phyloP scores from a whole-genome alignment of 2,797 vertebrate species.

The Pseudochirops corinnae region DNA sequence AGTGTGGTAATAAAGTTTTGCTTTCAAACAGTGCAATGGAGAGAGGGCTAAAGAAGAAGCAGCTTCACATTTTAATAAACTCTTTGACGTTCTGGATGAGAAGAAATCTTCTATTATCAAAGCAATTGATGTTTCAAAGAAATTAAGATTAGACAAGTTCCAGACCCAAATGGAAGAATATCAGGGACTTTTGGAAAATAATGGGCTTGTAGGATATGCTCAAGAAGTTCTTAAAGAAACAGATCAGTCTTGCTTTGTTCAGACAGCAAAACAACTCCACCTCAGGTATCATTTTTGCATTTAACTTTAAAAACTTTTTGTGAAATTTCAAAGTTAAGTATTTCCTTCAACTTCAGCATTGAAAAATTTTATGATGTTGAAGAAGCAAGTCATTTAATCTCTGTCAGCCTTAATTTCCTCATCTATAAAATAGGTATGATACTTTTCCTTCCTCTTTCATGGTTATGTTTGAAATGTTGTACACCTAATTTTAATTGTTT shows the following conservation, averaged over 20 bases:
- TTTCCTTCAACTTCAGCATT: background rate
- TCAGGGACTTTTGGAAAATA: conserved; percentile 98
- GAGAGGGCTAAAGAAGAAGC: conserved; percentile 92
- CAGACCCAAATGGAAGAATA: conserved; percentile 94
- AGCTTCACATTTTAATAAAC: conserved; percentile 91
- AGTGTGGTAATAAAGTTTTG: conserved; percentile 41
- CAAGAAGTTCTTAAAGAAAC: conserved; percentile 99
- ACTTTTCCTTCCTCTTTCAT: background rate
- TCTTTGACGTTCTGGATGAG: conserved; percentile 93
- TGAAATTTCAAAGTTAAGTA: background rate
- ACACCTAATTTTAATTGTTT: background rate
- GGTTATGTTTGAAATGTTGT: too few species aligned
- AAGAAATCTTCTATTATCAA: conserved; percentile 91
- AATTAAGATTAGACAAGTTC: conserved; percentile 90
- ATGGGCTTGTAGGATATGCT: conserved; percentile 96
- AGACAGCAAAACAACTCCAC: conserved; percentile 97
- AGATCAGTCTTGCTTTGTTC: conserved; percentile 98
- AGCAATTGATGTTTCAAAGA: conserved; percentile 92
- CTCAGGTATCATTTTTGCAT: conserved; percentile 87
- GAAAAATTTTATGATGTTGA: background rate
- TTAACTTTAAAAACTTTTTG: background rate
- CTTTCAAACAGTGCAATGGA: conserved; percentile 87
- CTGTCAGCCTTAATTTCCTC: background rate
- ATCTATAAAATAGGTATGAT: background rate
- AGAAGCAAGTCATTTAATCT: background rate